phyloP scores from a whole-genome alignment of 2,113 vertebrate species.

The Notiomystis cincta region DNA sequence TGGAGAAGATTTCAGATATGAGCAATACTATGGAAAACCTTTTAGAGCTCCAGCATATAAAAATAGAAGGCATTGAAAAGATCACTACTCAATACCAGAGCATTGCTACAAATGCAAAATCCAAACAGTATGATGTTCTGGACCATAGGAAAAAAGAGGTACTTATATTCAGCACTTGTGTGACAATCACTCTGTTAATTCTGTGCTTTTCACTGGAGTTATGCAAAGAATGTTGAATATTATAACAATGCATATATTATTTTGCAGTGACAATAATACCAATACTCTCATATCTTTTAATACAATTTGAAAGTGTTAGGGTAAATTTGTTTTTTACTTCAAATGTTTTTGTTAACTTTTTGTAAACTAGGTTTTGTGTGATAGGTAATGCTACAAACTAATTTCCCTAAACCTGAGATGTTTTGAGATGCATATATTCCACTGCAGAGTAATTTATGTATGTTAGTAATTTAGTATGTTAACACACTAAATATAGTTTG shows the following conservation, averaged over 20 bases:
- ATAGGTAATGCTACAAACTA: neutral
- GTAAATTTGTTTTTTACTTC: neutral
- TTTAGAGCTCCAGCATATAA: constrained; percentile 68
- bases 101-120: constrained; percentile 70
- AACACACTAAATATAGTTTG: neutral
- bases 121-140: constrained; percentile 80
- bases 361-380: neutral
- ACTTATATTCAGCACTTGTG: neutral
- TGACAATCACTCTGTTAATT: neutral
- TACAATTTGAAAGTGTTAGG: neutral
- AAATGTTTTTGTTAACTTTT: neutral
- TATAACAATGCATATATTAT: neutral
- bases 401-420: neutral
- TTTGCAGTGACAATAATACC: neutral
- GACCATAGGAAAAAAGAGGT: constrained; percentile 81
- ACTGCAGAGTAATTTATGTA: neutral
- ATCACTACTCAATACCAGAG: constrained; percentile 71
- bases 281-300: neutral
- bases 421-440: neutral
- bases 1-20: constrained; percentile 81
- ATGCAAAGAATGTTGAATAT: neutral
- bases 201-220: neutral
- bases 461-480: neutral
- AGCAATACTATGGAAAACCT: constrained; percentile 75
- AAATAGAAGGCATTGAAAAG: constrained; percentile 81